phyloP scores from a whole-genome alignment of 2,113 vertebrate genomes.

The Eptesicus fuscus region DNA sequence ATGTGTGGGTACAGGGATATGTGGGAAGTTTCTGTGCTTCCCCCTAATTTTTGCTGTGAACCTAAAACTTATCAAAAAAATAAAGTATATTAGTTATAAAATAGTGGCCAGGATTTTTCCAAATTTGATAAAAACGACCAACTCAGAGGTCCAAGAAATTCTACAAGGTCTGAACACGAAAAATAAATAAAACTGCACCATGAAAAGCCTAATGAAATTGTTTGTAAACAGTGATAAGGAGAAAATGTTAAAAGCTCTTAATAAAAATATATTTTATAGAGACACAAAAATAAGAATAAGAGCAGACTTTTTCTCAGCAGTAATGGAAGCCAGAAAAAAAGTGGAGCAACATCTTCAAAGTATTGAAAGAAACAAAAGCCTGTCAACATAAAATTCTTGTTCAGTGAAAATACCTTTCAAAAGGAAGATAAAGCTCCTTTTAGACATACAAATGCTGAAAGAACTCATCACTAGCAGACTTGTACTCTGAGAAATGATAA shows the following conservation, averaged over 20 bases:
- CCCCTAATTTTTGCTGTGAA: background rate
- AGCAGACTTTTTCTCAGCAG: background rate
- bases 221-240: background rate
- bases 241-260: background rate
- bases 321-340: background rate
- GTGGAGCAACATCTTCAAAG: background rate
- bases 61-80: background rate
- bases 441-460: background rate
- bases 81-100: background rate
- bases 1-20: background rate
- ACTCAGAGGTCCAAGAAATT: background rate
- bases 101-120: background rate
- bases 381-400: background rate
- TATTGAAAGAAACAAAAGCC: conserved; percentile 11
- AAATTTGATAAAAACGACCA: background rate
- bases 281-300: background rate
- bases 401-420: background rate
- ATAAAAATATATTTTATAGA: background rate
- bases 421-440: background rate
- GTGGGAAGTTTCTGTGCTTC: background rate
- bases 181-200: background rate
- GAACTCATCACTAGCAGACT: background rate
- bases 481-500: background rate
- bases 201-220: background rate
- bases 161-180: background rate